A percentile compares a stretch with the other conserved stretches of the same genome.
phyloP scores from a whole-genome alignment of 2,888 invertebrate species.

The Spatulosminthurus flaviceps region DNA sequence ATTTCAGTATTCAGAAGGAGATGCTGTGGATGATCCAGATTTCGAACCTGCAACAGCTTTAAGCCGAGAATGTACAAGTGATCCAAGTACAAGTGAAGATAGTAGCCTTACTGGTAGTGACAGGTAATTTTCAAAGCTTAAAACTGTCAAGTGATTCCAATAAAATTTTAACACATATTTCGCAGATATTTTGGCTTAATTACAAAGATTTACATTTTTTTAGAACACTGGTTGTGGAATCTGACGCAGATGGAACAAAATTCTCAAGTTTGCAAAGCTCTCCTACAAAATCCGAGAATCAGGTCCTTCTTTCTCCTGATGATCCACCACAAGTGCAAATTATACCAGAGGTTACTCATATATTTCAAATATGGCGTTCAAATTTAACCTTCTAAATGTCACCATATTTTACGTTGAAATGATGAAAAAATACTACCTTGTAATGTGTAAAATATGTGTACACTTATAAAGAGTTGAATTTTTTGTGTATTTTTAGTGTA shows the following conservation, averaged over 20 bases:
- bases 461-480: not conserved
- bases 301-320: not conserved
- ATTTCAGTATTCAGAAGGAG: slow-evolving; percentile 34
- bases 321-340: not conserved
- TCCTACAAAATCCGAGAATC: slow-evolving; percentile 3
- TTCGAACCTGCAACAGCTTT: slow-evolving; percentile 20
- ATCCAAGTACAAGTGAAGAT: slow-evolving; percentile 39
- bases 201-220: not conserved
- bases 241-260: not conserved
- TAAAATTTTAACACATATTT: no score
- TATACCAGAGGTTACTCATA: not conserved
- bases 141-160: not conserved
- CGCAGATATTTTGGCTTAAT: no score
- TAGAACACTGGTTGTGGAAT: not conserved
- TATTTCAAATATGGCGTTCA: not conserved
- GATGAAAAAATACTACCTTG: no score
- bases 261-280: not conserved
- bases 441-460: not conserved
- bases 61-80: slow-evolving; percentile 24
- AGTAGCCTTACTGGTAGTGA: slow-evolving; percentile 37
- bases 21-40: not conserved
- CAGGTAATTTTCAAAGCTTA: slow-evolving; percentile 21
- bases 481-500: slow-evolving; percentile 25
- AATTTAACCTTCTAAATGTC: no score
- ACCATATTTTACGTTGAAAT: no score